Evolutionary conservation across 2,113 vertebrate genomes (phyloP).

Genomic region (Stegastes partitus): DNA sequence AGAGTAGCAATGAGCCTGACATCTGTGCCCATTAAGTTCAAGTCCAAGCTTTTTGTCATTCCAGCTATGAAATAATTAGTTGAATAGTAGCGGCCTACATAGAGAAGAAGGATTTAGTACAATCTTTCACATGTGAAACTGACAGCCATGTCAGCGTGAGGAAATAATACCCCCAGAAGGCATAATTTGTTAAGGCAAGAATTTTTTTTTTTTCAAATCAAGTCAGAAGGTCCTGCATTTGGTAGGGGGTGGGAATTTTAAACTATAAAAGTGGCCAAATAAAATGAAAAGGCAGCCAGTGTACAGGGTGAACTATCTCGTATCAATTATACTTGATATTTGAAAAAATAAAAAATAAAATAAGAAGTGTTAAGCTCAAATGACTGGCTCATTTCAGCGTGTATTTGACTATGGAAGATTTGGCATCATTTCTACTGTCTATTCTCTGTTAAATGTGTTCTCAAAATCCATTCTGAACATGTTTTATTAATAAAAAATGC

Average conservation of each 20-base stretch:
- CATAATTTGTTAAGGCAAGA: constrained; percentile 18
- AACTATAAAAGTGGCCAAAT: neutral
- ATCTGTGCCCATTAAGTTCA: constrained; percentile 17
- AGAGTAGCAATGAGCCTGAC: neutral
- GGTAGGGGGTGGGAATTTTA: neutral
- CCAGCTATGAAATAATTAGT: constrained; percentile 17
- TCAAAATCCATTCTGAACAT: constrained; percentile 3
- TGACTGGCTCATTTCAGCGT: neutral
- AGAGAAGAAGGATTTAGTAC: constrained; percentile 12
- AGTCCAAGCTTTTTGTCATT: constrained; percentile 1
- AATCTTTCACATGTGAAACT: constrained; percentile 19
- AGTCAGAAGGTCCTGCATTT: constrained; percentile 1
- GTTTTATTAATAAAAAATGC: constrained; percentile 10
- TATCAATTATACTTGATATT: constrained; percentile 8
- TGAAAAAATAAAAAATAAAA: no score
- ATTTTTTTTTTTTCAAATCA: constrained; percentile 1
- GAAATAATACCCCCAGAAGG: neutral
- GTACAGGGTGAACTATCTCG: neutral
- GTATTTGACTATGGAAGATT: neutral
- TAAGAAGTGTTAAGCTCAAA: neutral
- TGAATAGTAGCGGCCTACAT: constrained; percentile 4
- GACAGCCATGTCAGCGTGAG: constrained; percentile 24
- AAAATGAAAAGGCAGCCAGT: neutral
- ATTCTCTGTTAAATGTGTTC: neutral
- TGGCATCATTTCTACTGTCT: neutral